Evolutionary conservation across 2,113 vertebrate genomes (phyloP), one percentile per base, ranked within the genome.

Genomic region (Trematocara macrostoma): DNA sequence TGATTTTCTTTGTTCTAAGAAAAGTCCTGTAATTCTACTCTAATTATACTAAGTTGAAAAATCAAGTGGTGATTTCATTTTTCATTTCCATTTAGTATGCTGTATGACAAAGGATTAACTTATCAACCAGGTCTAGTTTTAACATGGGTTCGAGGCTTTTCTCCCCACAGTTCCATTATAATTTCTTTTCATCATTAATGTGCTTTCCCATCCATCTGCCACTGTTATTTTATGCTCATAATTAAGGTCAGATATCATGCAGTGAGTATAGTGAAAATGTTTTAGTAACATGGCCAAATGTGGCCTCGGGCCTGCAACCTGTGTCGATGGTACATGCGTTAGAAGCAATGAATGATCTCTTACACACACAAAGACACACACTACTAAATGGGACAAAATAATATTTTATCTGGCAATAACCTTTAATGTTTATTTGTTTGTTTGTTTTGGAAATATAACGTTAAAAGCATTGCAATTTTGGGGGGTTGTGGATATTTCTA

Each of bases 201-300:
- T 40, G 31, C 23, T 78, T 69, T 14, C 45, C 61, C 15, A 79
- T 88, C 74, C 52, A 40, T 80, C 55, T 81, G 40, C 82, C 49
- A 38, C 78, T 81, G 20, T 51, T 76, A 76, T 76, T 87, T 82
- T 31, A 57, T 12, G 38, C 49, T 67, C 69, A 79, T 40, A 82
- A 88, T 91, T 94, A 90, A 95, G 91, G 91, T 95, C 92, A 90
- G 83, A 91, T 91, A 84, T 92, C 84, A 87, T 55, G 74, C 71
- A 86, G 79, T 52, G 78, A 69, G 79, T 74, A 91, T 51, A 52
- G 74, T 56, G 35, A 88, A 91, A 83, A 57, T 80, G 81, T 91
- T 91, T 93, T 88, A 91, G 56, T 55, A 78, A 81, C 87, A 91
- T 91, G 85, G 76, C 88, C 86, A 78, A 94, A 90, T 9, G 42